Base-by-base conservation (phyloP, 2,797 vertebrate species). In the Spea hammondii region DNA sequence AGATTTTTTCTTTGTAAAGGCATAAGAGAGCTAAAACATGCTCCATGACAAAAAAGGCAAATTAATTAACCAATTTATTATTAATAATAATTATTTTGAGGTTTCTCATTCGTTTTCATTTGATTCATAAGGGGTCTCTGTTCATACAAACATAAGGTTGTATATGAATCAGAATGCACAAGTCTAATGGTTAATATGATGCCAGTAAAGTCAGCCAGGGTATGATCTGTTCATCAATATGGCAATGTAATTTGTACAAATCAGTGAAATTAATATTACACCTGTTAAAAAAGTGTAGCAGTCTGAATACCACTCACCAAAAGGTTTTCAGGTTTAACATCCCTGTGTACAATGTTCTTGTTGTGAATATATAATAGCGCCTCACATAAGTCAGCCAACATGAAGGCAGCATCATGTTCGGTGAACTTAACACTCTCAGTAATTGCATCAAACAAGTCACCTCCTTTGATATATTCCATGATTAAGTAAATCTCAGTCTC, bases 321-420 rank as follows among this genome's bases (percentile, higher is more conserved):
- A 12, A 99, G 91, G 85, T 99, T 99, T 83, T 99, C 98, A 4
- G 98, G 98, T 89, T 99, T 99, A 74, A 99, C 91, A 80, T 99
- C 98, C 79, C 98, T 90, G 87, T 99, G 97, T 74, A 96, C 96
- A 1, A 99, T 97, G 79, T 89, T 94, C 89, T 93, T 97, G 86
- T 88, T 86, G 55, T 99, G 98, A 85, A 99, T 95, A 88, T 98
- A 98, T 79, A 91, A 91, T 1, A 99, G 90, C 0, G 97, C 98
- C 78, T 94, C 89, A 6, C 96, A 95, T 76, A 99, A 87, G 66
- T 98, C 96, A 11, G 86, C 91, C 86, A 98, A 92, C 95, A 99
- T 95, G 78, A 91, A 88, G 8, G 94, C 94, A 0, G 96, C 93
- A 49, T 94, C 91, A 0, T 84, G 88, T 83, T 99, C 97, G 0